Evolutionary conservation across 2,797 vertebrate species (phyloP).

Genomic region (Syngnathus rostellatus): DNA sequence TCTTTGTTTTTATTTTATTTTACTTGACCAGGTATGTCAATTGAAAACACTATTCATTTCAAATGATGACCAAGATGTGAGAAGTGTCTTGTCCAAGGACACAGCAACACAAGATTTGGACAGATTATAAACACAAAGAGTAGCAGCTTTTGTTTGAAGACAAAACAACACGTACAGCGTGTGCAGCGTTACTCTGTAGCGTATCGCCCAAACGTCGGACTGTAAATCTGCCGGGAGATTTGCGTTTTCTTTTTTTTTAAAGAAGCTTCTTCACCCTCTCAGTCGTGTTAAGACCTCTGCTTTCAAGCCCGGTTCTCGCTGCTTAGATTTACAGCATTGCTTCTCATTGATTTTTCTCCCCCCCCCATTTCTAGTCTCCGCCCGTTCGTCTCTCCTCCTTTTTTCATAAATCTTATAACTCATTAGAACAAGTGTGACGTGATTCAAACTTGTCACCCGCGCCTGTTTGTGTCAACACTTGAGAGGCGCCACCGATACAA

Average conservation of each 20-base stretch:
- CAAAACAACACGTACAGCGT: constrained; percentile 18
- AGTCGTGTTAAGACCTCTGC: constrained; percentile 25
- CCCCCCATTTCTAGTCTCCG: not conserved
- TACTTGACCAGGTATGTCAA: no score
- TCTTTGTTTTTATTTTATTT: not conserved
- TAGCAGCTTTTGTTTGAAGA: constrained; percentile 18
- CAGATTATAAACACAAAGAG: not conserved
- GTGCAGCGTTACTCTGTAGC: not conserved
- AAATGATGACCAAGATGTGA: no score
- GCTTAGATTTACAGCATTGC: constrained; percentile 49
- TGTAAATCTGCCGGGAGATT: constrained; percentile 41
- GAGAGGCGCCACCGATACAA: not conserved
- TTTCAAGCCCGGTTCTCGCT: constrained; percentile 30
- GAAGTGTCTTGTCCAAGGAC: no score
- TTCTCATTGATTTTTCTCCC: constrained; percentile 49
- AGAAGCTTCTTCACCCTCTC: constrained; percentile 32
- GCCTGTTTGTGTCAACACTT: constrained; percentile 26
- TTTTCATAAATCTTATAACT: constrained; percentile 42
- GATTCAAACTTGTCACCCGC: constrained; percentile 24
- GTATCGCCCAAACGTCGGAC: constrained; percentile 15
- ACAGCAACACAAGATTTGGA: no score
- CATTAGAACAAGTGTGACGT: constrained; percentile 47
- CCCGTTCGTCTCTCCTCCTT: constrained; percentile 14
- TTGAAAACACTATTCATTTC: no score
- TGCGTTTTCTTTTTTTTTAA: no score